A percentile compares a stretch with the other conserved stretches of the same genome.
Evolutionary conservation across 1,140 invertebrate genomes (phyloP).

Genomic region (Drosophila nebulosa): DNA sequence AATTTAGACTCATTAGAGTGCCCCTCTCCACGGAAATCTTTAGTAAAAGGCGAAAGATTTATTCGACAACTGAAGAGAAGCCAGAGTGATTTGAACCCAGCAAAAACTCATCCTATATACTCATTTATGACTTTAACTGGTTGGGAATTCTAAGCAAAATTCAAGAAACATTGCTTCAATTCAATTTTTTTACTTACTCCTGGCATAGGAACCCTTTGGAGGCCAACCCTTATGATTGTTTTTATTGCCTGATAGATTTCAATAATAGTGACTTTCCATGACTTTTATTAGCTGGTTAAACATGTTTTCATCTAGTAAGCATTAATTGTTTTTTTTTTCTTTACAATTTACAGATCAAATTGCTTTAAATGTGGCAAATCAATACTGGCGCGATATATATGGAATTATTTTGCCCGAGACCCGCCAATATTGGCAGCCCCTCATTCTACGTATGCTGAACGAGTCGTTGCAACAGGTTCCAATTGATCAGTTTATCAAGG

Average conservation of each 20-base stretch:
- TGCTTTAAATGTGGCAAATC: slow-evolving; percentile 70
- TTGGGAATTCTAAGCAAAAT: slow-evolving; percentile 25
- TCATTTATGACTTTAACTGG: background rate
- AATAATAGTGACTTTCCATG: background rate
- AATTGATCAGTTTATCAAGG: slow-evolving; percentile 54
- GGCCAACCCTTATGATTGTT: too few relatives aligned
- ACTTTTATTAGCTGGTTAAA: background rate
- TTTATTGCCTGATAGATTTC: too few relatives aligned
- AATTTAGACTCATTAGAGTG: slow-evolving; percentile 52
- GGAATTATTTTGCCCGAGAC: slow-evolving; percentile 73
- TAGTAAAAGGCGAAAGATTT: slow-evolving; percentile 83
- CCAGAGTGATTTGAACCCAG: slow-evolving; percentile 41
- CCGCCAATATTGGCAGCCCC: slow-evolving; percentile 61
- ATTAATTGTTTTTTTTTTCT: background rate
- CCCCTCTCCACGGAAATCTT: slow-evolving; percentile 80
- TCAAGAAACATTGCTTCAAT: background rate
- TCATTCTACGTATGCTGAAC: slow-evolving; percentile 61
- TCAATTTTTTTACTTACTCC: too few relatives aligned
- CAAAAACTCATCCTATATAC: background rate
- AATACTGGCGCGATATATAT: slow-evolving; percentile 77
- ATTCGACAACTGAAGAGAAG: slow-evolving; percentile 80
- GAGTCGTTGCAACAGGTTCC: slow-evolving; percentile 60
- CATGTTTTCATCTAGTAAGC: background rate
- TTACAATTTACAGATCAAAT: slow-evolving; percentile 54
- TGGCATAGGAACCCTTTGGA: too few relatives aligned